Percentiles rank a stretch among this genome's conserved stretches.
These are phyloP conservation scores for Sebastes trivittatus DNA, from an alignment of 2,797 vertebrate genomes.

Conservation along the genomic window DNA sequence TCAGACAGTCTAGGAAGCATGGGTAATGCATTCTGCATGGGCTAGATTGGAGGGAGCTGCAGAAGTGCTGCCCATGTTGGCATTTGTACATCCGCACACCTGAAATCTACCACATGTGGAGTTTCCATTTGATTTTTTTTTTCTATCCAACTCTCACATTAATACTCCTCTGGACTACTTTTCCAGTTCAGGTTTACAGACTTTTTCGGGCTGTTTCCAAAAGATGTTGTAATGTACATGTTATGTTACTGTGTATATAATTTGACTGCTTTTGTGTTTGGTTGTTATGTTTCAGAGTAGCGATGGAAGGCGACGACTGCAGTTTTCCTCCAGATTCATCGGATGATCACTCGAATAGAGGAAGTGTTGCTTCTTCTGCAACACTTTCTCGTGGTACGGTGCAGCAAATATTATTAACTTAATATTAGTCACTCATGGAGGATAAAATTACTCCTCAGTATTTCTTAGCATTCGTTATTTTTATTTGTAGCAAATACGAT, in stretches of 20 bases:
- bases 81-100: background rate
- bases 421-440: background rate
- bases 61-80: background rate
- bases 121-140: background rate
- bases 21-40: background rate
- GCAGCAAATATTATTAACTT: background rate
- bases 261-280: conserved; percentile 5
- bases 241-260: background rate
- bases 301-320: conserved; percentile 88
- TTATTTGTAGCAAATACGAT: background rate
- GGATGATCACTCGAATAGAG: conserved; percentile 85
- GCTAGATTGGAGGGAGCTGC: background rate
- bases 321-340: conserved; percentile 80
- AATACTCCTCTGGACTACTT: background rate
- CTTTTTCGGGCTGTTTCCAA: background rate
- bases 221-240: background rate
- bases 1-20: background rate
- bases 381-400: conserved; percentile 83
- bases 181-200: background rate
- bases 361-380: conserved; percentile 89
- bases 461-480: background rate
- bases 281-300: conserved; percentile 53
- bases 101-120: background rate
- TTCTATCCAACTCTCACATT: background rate
- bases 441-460: background rate